These are phyloP conservation scores for Uropetala carovei DNA, from an alignment of 2,888 invertebrate species.

Conservation along the genomic window DNA sequence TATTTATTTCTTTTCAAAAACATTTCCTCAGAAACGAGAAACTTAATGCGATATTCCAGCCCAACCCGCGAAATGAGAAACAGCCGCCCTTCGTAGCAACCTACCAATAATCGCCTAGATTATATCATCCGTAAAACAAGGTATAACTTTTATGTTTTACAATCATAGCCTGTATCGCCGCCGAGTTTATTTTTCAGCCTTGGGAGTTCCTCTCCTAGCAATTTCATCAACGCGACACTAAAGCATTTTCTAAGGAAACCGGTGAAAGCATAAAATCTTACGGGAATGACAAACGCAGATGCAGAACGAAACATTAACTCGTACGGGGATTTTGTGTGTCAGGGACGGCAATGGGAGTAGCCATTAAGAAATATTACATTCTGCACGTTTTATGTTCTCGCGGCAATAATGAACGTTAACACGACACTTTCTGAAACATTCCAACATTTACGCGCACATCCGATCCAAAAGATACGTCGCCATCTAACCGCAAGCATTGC, in stretches of 20 bases:
- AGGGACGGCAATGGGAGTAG: background rate
- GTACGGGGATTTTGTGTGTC: conserved; percentile 17
- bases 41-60: background rate
- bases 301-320: background rate
- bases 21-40: background rate
- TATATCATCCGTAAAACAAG: background rate
- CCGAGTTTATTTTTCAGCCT: background rate
- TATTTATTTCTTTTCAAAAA: background rate
- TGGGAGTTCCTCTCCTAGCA: background rate
- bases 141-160: background rate
- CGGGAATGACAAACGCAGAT: background rate
- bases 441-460: no score
- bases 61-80: background rate
- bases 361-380: background rate
- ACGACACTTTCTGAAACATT: no score
- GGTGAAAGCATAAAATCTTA: background rate
- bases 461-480: no score
- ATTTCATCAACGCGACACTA: background rate
- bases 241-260: background rate
- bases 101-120: background rate
- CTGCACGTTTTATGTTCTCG: background rate
- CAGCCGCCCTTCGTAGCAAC: background rate
- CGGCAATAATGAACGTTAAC: no score
- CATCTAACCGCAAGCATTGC: no score
- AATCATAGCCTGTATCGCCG: background rate